Conservation (phyloP, 2,888 invertebrate species). For the Phalangium opilio region DNA sequence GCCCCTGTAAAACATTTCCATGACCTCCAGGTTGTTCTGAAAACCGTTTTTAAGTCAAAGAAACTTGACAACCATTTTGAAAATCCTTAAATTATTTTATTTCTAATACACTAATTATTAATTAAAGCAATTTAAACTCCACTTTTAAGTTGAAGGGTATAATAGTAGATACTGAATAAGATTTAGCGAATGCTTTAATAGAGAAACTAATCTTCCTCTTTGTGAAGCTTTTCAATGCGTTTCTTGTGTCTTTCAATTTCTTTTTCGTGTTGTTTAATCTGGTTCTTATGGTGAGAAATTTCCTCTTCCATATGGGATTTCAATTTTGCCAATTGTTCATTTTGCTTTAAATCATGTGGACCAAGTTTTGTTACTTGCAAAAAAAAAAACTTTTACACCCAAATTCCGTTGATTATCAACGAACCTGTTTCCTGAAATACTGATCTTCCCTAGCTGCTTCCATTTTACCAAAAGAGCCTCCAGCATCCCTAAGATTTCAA, state of each 20-base stretch:
- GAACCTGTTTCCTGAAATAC: background rate
- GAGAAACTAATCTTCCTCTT: background rate
- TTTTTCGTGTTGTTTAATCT: background rate
- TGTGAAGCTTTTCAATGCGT: background rate
- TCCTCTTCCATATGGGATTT: background rate
- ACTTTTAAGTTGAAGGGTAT: too few species aligned
- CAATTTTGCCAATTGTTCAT: background rate
- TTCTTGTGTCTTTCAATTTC: background rate
- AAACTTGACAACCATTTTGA: too few species aligned
- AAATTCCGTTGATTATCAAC: background rate
- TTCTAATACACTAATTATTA: too few species aligned
- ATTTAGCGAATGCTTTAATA: too few species aligned
- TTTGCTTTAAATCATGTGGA: background rate
- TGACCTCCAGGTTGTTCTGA: too few species aligned
- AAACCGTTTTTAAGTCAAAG: too few species aligned
- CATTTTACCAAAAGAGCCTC: constrained; percentile 1
- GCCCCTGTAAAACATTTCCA: too few species aligned
- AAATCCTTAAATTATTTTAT: too few species aligned
- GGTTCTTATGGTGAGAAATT: background rate
- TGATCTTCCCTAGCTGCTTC: background rate
- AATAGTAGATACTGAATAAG: too few species aligned
- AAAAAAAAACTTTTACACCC: too few species aligned
- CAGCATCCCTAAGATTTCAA: background rate
- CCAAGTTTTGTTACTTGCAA: background rate
- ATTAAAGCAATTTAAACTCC: too few species aligned